Percentiles rank a stretch among this genome's conserved stretches.
Evolutionary conservation across 2,113 vertebrate species (phyloP).

Genomic region (Ondatra zibethicus): DNA sequence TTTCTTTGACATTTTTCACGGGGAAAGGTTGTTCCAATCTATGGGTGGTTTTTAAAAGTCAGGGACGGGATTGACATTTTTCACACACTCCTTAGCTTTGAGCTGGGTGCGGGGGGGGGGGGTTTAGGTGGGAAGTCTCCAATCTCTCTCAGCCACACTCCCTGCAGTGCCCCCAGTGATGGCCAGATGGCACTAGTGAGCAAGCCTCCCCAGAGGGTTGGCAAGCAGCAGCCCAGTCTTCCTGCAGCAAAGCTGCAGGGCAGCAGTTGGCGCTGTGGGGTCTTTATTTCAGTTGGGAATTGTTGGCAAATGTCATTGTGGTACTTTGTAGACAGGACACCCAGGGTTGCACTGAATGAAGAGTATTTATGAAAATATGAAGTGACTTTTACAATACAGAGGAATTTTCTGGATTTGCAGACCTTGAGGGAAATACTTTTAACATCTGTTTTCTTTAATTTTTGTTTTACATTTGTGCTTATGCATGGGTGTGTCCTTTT

Average conservation of each 20-base stretch:
- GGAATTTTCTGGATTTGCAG: neutral
- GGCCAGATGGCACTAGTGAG: slow-evolving; percentile 73
- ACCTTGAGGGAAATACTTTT: slow-evolving; percentile 6
- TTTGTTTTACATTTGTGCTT: neutral
- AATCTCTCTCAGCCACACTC: neutral
- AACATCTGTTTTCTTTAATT: neutral
- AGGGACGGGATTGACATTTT: neutral
- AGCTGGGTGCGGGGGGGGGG: neutral
- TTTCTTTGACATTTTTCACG: slow-evolving; percentile 55
- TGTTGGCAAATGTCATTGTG: neutral
- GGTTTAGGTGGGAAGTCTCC: accelerated
- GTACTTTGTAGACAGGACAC: neutral
- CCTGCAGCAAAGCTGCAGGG: neutral
- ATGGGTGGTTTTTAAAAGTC: slow-evolving; percentile 33
- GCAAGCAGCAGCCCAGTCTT: accelerated
- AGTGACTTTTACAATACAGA: neutral
- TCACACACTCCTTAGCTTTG: neutral
- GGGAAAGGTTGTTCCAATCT: slow-evolving; percentile 18
- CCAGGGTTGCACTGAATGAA: neutral
- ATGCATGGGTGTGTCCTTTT: neutral
- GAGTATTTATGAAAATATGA: neutral
- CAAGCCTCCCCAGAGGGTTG: neutral
- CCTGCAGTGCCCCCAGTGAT: neutral
- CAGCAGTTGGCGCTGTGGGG: neutral
- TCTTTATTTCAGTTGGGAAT: neutral